Conservation (phyloP, 2,888 invertebrate species). For the Drosophila monieri region DNA sequence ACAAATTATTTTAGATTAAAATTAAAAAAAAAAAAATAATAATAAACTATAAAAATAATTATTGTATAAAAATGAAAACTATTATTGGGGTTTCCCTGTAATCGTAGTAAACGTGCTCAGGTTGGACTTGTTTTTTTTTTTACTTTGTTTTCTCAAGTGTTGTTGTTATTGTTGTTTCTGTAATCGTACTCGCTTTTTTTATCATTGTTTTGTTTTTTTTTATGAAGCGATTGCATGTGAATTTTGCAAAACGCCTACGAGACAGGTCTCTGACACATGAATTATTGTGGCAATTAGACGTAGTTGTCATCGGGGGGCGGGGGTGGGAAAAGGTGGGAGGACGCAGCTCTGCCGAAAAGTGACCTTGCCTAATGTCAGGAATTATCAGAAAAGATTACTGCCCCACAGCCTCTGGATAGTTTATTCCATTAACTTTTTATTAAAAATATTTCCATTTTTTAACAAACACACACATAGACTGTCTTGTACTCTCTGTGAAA, state of each 20-base stretch:
- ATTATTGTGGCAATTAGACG: constrained; percentile 53
- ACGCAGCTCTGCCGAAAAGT: background rate
- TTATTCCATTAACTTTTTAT: background rate
- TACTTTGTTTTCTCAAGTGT: constrained; percentile 24
- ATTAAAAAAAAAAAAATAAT: too few species aligned
- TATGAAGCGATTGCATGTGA: constrained; percentile 43
- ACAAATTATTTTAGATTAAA: background rate
- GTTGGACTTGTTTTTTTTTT: constrained; percentile 27
- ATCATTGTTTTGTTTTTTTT: constrained; percentile 19
- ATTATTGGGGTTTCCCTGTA: constrained; percentile 7
- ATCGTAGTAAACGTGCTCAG: constrained; percentile 4
- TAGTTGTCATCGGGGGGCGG: constrained; percentile 15
- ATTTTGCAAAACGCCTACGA: constrained; percentile 46
- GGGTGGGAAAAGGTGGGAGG: background rate
- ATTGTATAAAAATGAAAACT: too few species aligned
- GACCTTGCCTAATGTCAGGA: constrained; percentile 18
- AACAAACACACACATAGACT: constrained; percentile 10
- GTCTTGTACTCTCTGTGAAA: background rate
- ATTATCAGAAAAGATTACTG: background rate
- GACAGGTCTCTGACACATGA: constrained; percentile 53
- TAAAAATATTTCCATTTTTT: background rate
- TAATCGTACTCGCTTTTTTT: constrained; percentile 14
- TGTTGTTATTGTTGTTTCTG: constrained; percentile 14
- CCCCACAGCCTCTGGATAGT: too few species aligned
- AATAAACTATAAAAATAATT: background rate